Base-by-base conservation (phyloP, 2,888 invertebrate species). In the Phaedon cochleariae region DNA sequence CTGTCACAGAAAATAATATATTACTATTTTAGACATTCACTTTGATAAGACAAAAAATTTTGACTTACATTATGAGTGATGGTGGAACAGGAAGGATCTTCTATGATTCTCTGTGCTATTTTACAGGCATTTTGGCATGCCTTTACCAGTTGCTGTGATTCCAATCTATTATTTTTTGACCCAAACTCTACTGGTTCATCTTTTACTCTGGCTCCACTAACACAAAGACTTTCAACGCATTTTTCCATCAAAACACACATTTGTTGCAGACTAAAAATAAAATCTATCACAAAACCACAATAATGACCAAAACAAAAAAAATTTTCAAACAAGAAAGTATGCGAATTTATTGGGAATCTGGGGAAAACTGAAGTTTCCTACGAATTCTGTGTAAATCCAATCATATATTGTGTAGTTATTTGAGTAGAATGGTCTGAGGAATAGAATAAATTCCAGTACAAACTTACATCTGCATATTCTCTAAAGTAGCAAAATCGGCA, bases 401-500 rank as follows among this genome's bases (percentile, higher is more conserved):
- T n/a, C n/a, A n/a, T n/a, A n/a, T n/a, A n/a, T n/a, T n/a, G n/a
- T n/a, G n/a, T n/a, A n/a, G n/a, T n/a, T n/a, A n/a, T n/a, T n/a
- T n/a, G n/a, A n/a, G n/a, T n/a, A n/a, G n/a, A n/a, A n/a, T n/a
- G n/a, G n/a, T n/a, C n/a, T n/a, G n/a, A n/a, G n/a, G n/a, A n/a
- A n/a, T n/a, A n/a, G n/a, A n/a, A n/a, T n/a, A n/a, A n/a, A n/a
- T n/a, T n/a, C n/a, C n/a, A n/a, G n/a, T n/a, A n/a, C n/a, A n/a
- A 71, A 81, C 83, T 84, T 85, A 88, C 87, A 90, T 86, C 83
- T 90, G 89, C 67, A 93, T 87, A 77, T 92, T 92, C 71, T 90
- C 88, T 48, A 95, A 82, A 0, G 94, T 92, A 2, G 89, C 87
- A 5, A 91, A 90, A 85, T 95, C 95, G 0, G 94, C 94, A 85